Evolutionary conservation across 2,113 vertebrate genomes (phyloP), one percentile per base, ranked within the genome.

Genomic region (Myrmecobius fasciatus): DNA sequence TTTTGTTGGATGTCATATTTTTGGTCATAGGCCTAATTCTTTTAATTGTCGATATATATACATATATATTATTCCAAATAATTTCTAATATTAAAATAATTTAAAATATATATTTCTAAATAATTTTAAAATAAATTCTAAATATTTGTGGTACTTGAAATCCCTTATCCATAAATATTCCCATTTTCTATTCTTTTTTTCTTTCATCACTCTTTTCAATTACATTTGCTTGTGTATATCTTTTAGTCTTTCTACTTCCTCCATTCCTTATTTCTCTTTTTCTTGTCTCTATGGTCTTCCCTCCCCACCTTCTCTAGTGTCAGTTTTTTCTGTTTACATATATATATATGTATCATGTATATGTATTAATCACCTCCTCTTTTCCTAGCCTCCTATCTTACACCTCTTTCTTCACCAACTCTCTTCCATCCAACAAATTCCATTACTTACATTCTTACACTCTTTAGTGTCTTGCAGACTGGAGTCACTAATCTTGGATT

Each of bases 131-230:
- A 93, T 36, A 94, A 91, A 31, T 25, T 67, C 12, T 67, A 36
- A 28, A 5, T 67, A 67, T 89, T 25, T 93, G 91, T 92, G 96
- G 46, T 52, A 36, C 96, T 91, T 92, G 90, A 92, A 94, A 51
- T 95, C 92, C 31, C 60, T 14, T 22, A n/a, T 0, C 54, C 92
- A 49, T 1, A 43, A 53, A 89, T 94, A 67, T 92, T 52, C 46
- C 49, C 36, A 95, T 75, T 3, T 28, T 12, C 53, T 67, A 8
- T 10, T 31, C 36, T 36, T 60, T 54, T 67, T 67, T 67, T 36
- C 31, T 67, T 67, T 67, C 60, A 67, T 36, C 60, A 67, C 60
- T 67, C 36, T 53, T 67, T 67, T 67, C 11, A 67, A 11, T 67
- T 36, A 36, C 3, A n/a, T 67, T 67, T 67, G 36, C 60, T 67